Evolutionary conservation across 2,888 invertebrate species (phyloP).

Genomic region (Leptopilina drosophilae): DNA sequence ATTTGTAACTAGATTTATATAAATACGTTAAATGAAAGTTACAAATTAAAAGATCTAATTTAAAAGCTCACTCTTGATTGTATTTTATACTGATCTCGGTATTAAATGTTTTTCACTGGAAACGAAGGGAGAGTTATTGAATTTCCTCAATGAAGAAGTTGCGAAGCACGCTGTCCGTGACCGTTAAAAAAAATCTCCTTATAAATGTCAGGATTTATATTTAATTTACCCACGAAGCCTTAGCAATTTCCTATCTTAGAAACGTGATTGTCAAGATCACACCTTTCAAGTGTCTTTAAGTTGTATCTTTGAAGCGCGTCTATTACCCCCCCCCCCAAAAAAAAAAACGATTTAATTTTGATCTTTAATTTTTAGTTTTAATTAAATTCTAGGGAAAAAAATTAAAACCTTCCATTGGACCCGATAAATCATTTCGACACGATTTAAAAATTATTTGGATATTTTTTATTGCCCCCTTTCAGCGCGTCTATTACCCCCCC

Average conservation of each 20-base stretch:
- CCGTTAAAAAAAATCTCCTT: constrained; percentile 17
- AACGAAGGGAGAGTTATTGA: constrained; percentile 22
- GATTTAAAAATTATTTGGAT: too few species aligned
- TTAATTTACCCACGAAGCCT: constrained; percentile 34
- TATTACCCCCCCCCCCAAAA: too few species aligned
- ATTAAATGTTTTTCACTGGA: background rate
- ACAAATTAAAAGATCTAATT: constrained; percentile 2
- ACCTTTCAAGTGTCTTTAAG: background rate
- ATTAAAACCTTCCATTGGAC: too few species aligned
- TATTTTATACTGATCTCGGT: background rate
- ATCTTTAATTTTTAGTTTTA: background rate
- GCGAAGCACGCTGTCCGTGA: constrained; percentile 13
- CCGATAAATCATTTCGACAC: too few species aligned
- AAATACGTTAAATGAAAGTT: background rate
- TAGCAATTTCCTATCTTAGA: background rate
- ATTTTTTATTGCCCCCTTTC: too few species aligned
- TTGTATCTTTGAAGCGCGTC: background rate
- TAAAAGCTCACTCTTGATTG: background rate
- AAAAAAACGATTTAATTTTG: too few species aligned
- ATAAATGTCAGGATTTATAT: constrained; percentile 32
- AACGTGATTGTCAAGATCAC: constrained; percentile 15
- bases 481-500: too few species aligned
- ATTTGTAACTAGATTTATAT: too few species aligned
- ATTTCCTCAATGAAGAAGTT: constrained; percentile 2
- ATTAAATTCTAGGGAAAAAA: too few species aligned